Conservation (phyloP, 2,797 vertebrate genomes). For the Acipenser ruthenus region DNA sequence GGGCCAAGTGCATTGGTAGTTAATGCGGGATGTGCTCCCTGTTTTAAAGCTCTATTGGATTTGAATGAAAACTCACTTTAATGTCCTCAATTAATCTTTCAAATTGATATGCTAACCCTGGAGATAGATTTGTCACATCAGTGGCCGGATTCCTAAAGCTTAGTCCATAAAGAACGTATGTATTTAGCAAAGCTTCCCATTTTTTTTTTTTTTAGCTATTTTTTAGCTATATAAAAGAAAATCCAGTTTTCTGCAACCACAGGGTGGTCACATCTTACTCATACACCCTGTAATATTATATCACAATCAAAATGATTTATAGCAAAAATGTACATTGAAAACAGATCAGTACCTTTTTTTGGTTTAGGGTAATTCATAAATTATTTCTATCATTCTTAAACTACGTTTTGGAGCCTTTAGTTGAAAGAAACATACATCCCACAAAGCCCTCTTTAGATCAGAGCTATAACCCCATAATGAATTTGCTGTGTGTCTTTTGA, state of each 20-base stretch:
- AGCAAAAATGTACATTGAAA: too few species aligned
- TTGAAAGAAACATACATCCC: constrained; percentile 56
- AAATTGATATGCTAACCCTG: constrained; percentile 22
- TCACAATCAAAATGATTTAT: too few species aligned
- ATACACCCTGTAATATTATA: too few species aligned
- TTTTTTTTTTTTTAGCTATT: too few species aligned
- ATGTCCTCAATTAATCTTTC: constrained; percentile 22
- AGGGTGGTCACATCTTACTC: too few species aligned
- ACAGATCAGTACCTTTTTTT: too few species aligned
- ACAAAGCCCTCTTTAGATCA: constrained; percentile 57
- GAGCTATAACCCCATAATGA: constrained; percentile 63
- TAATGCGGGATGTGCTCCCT: constrained; percentile 14
- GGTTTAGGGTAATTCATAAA: too few species aligned
- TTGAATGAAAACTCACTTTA: constrained; percentile 16
- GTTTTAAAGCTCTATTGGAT: constrained; percentile 6
- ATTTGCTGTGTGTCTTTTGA: constrained; percentile 50
- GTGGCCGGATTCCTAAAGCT: background rate
- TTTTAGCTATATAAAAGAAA: too few species aligned
- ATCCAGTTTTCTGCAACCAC: too few species aligned
- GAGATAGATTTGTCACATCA: background rate
- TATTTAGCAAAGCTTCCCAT: background rate
- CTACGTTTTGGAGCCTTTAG: constrained; percentile 52
- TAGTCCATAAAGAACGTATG: background rate
- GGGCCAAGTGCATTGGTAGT: constrained; percentile 6
- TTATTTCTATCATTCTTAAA: constrained; percentile 49